These are phyloP conservation scores for Ectobius pallidus DNA, from an alignment of 2,888 invertebrate species.

Conservation along the genomic window DNA sequence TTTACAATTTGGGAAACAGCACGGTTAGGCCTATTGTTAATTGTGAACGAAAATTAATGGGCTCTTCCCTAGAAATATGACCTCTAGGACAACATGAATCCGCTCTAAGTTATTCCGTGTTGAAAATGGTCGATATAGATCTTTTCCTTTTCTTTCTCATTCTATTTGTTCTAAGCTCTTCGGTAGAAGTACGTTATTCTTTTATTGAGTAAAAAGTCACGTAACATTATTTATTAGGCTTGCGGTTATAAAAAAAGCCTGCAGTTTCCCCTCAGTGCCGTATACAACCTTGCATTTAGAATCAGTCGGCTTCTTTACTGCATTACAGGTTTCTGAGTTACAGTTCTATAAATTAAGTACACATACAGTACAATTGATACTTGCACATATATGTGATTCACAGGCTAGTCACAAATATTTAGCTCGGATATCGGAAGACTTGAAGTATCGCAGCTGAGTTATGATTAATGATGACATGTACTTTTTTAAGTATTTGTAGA, in stretches of 20 bases:
- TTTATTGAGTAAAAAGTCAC: constrained; percentile 12
- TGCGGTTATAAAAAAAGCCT: background rate
- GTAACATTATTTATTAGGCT: constrained; percentile 5
- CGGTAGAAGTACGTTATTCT: background rate
- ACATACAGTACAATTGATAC: too few species aligned
- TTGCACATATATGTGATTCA: too few species aligned
- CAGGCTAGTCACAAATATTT: too few species aligned
- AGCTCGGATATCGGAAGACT: too few species aligned
- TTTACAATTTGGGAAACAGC: too few species aligned
- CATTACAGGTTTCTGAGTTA: too few species aligned
- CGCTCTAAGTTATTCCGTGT: background rate
- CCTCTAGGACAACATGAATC: background rate
- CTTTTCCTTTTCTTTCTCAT: background rate
- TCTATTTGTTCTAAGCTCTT: background rate
- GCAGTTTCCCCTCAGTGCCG: background rate
- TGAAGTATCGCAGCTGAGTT: too few species aligned
- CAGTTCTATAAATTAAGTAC: too few species aligned
- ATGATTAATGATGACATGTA: too few species aligned
- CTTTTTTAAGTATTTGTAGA: too few species aligned
- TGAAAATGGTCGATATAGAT: background rate
- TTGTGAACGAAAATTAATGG: background rate
- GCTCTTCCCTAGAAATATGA: background rate
- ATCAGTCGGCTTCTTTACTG: background rate
- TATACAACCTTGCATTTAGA: background rate
- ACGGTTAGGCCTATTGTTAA: too few species aligned